phyloP scores from a whole-genome alignment of 2,113 vertebrate genomes.

The Balaenoptera acutorostrata region DNA sequence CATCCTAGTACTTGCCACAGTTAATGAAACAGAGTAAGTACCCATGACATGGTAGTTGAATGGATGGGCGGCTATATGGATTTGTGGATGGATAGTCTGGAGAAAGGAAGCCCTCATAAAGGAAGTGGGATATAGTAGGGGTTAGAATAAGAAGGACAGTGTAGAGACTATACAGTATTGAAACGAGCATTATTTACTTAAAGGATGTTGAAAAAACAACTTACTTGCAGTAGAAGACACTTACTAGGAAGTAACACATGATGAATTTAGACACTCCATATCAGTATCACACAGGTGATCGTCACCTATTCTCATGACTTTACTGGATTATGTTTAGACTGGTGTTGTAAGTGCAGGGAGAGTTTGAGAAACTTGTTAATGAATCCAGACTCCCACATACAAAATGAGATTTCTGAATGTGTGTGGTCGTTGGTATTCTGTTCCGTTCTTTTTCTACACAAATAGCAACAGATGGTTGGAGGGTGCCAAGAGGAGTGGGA shows the following conservation, averaged over 20 bases:
- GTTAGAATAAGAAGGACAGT: background rate
- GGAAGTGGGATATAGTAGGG: background rate
- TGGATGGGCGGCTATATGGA: background rate
- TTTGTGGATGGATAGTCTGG: background rate
- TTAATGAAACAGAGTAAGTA: background rate
- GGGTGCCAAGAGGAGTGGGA: background rate
- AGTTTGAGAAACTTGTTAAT: slow-evolving; percentile 49
- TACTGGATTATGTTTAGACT: slow-evolving; percentile 47
- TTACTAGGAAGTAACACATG: background rate
- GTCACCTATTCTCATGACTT: slow-evolving; percentile 11
- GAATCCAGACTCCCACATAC: slow-evolving; percentile 57
- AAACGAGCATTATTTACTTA: background rate
- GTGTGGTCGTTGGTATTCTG: slow-evolving; percentile 48
- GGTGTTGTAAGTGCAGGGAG: slow-evolving; percentile 25
- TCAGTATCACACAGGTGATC: slow-evolving; percentile 6
- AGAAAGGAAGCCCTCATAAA: background rate
- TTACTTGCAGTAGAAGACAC: background rate
- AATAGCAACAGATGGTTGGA: slow-evolving; percentile 61
- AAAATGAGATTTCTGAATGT: slow-evolving; percentile 59
- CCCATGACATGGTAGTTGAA: background rate
- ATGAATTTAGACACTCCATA: background rate
- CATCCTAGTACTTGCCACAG: background rate
- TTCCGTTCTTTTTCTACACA: slow-evolving; percentile 43
- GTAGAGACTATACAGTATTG: background rate
- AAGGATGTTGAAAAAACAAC: background rate